A percentile compares a stretch with the other conserved stretches of the same genome.
phyloP scores from a whole-genome alignment of 2,113 vertebrate species.

The Ginglymostoma cirratum region DNA sequence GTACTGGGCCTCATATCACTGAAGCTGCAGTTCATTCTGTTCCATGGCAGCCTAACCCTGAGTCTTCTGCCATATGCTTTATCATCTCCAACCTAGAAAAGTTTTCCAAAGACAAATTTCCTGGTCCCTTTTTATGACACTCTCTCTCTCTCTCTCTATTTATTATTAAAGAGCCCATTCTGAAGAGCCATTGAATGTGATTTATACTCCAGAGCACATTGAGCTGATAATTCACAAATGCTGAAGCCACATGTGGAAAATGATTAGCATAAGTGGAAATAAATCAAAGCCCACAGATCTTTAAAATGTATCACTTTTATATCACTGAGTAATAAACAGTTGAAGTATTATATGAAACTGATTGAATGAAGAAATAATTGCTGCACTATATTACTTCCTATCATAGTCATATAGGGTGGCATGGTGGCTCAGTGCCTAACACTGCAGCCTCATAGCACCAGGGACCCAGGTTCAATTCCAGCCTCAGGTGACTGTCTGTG shows the following conservation, averaged over 20 bases:
- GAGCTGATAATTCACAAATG: not conserved
- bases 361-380: not conserved
- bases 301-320: not conserved
- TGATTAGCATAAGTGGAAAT: not conserved
- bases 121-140: not conserved
- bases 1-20: not conserved
- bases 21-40: not conserved
- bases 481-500: too few relatives aligned
- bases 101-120: not conserved
- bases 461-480: too few relatives aligned
- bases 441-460: too few relatives aligned
- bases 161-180: not conserved
- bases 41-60: not conserved
- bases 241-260: not conserved
- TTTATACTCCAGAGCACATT: not conserved
- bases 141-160: not conserved
- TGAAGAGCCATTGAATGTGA: not conserved
- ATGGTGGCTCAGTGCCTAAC: too few relatives aligned
- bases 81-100: not conserved
- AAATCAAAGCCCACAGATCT: not conserved
- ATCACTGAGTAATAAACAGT: not conserved
- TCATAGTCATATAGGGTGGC: too few relatives aligned
- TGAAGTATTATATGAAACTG: not conserved
- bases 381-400: not conserved
- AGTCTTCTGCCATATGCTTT: not conserved